Evolutionary conservation across 2,113 vertebrate genomes (phyloP).

Genomic region (Hyperopisus bebe): DNA sequence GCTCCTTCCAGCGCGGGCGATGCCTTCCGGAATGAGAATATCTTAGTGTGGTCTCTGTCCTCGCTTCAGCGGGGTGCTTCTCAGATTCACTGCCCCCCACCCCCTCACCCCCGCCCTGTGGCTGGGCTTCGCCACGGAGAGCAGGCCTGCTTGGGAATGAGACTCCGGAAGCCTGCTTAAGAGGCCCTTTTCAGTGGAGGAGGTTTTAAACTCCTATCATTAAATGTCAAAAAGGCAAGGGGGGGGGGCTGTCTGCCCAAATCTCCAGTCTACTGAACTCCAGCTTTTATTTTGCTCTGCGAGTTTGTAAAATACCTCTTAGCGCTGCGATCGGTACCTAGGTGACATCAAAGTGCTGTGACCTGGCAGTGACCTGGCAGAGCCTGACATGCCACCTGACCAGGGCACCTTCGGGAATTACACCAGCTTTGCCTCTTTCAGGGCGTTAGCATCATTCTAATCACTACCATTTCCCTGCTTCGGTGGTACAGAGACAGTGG

Average conservation of each 20-base stretch:
- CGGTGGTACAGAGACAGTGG: background rate
- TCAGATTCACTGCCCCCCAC: background rate
- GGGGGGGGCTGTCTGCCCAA: background rate
- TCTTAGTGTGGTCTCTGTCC: background rate
- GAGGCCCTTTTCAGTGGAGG: background rate
- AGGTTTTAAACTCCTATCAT: background rate
- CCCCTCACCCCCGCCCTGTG: background rate
- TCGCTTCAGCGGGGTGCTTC: background rate
- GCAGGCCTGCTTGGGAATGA: background rate
- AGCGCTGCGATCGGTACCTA: background rate
- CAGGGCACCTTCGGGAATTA: background rate
- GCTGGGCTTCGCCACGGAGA: background rate
- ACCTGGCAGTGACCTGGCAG: background rate
- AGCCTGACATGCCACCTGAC: background rate
- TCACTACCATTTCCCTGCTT: background rate
- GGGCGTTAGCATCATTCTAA: background rate
- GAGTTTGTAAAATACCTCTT: background rate
- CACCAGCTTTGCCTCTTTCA: background rate
- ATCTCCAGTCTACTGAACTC: background rate
- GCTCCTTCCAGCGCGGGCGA: background rate
- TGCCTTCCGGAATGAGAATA: background rate
- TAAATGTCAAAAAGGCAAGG: background rate
- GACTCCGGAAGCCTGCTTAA: background rate
- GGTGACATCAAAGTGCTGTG: background rate
- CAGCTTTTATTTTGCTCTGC: background rate